A percentile compares a stretch with the other conserved stretches of the same genome.
phyloP scores from a whole-genome alignment of 2,797 vertebrate genomes.

The Propithecus perrieri region DNA sequence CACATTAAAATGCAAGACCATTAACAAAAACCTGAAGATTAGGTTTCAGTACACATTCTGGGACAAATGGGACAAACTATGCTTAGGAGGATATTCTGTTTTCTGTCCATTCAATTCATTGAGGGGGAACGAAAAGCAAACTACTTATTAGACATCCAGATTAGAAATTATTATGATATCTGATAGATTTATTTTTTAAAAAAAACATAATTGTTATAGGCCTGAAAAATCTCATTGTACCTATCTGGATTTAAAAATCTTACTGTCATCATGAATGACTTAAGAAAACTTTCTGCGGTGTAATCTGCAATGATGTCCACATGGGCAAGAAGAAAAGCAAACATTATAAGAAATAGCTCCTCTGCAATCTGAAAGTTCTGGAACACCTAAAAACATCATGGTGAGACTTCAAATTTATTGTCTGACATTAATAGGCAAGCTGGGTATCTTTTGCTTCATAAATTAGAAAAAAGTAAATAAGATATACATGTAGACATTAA shows the following conservation, averaged over 20 bases:
- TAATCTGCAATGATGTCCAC: background rate
- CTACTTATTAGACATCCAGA: background rate
- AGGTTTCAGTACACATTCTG: background rate
- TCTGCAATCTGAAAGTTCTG: constrained; percentile 43
- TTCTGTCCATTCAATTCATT: background rate
- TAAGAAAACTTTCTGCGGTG: background rate
- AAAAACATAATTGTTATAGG: accelerated
- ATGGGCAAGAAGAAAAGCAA: background rate
- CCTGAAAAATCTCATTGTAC: background rate
- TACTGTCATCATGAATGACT: background rate
- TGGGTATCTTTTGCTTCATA: constrained; percentile 54
- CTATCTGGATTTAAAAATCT: background rate
- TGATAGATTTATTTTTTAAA: background rate
- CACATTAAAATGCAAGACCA: background rate
- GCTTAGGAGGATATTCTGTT: background rate
- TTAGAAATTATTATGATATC: background rate
- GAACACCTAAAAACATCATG: background rate
- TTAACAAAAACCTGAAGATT: background rate
- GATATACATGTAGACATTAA: constrained; percentile 70
- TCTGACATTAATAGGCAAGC: constrained; percentile 40
- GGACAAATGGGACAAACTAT: background rate
- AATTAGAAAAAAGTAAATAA: constrained; percentile 74
- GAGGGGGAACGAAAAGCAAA: background rate
- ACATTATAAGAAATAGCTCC: background rate
- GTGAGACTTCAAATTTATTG: constrained; percentile 63